Base-by-base conservation (phyloP, 2,888 invertebrate species). In the Drosophila conformis region DNA sequence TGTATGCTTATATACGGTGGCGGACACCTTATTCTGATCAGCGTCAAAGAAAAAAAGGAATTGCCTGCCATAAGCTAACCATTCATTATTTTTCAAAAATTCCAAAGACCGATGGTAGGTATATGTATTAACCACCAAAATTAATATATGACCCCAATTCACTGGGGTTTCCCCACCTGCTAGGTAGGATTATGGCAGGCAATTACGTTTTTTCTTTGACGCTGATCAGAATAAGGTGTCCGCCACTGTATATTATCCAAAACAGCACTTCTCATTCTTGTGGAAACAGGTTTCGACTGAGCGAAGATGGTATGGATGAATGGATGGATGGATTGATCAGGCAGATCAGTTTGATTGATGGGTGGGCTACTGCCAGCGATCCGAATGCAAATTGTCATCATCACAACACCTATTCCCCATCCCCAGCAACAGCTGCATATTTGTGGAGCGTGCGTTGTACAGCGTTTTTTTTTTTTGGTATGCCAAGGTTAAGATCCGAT, bases 401-500 rank as follows among this genome's bases (percentile, higher is more conserved):
- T 46, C 36, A 15, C 25, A 46, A 25, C 46, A 46, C 51, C 42
- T 27, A 21, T 33, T 15, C 8, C 2, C 40, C 13, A 6, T 15
- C 2, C 15, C 13, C 18, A 27, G 31, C 63, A 38, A 38, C 74
- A 67, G 75, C 75, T 78, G 79, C 67, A 64, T 62, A 64, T 64
- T 75, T 78, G 48, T 77, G 48, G 40, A 64, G 65, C 64, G 58
- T 63, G 67, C 51, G 46, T 59, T 65, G 60, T 42, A 68, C 46
- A 68, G 73, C 67, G 46, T 52, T 61, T 27, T 71, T n/a, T 35
- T 38, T 21, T 36, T n/a, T 35, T 27, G 70, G 75, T 75, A 79
- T 78, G 78, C 76, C 76, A 78, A 78, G 78, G 80, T 79, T 76
- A 71, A 52, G 70, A 65, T 69, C 42, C 49, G 54, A 59, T 73